phyloP scores from a whole-genome alignment of 2,888 invertebrate species.

The Anagyrus pseudococci region DNA sequence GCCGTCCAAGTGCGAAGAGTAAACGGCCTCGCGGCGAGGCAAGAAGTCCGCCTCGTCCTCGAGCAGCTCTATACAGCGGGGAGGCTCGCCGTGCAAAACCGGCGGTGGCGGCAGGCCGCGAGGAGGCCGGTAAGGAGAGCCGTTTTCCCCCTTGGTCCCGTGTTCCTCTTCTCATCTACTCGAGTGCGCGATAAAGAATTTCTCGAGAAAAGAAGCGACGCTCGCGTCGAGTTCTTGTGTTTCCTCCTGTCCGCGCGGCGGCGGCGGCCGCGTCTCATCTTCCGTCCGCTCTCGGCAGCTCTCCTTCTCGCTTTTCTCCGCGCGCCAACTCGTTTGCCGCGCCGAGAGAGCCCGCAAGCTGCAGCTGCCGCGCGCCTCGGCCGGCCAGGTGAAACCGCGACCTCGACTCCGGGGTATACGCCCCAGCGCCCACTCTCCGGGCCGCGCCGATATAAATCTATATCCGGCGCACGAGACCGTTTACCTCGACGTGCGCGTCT shows the following conservation, averaged over 20 bases:
- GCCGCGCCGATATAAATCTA: no score
- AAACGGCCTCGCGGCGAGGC: no score
- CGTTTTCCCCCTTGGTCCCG: no score
- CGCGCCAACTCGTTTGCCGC: conserved; percentile 5
- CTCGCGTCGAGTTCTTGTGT: conserved; percentile 16
- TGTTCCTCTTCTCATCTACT: neutral
- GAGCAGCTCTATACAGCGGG: no score
- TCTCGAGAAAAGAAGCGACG: conserved; percentile 6
- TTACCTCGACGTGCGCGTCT: no score
- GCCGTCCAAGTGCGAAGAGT: no score
- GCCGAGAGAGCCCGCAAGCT: no score
- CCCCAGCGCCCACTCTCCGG: no score
- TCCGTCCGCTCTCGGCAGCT: neutral
- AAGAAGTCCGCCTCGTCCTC: no score
- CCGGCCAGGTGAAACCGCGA: conserved; percentile 11
- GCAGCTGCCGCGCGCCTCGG: neutral
- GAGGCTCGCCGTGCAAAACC: no score
- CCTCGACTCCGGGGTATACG: conserved; percentile 3
- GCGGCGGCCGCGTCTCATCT: neutral
- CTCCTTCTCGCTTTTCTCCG: conserved; percentile 2
- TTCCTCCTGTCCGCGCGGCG: conserved; percentile 1
- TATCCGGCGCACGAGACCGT: no score
- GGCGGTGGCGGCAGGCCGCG: no score
- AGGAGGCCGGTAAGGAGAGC: neutral
- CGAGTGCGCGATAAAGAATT: conserved; percentile 11